Base-by-base conservation (phyloP, 2,888 invertebrate species). In the Lissocephala sabroskyi region DNA sequence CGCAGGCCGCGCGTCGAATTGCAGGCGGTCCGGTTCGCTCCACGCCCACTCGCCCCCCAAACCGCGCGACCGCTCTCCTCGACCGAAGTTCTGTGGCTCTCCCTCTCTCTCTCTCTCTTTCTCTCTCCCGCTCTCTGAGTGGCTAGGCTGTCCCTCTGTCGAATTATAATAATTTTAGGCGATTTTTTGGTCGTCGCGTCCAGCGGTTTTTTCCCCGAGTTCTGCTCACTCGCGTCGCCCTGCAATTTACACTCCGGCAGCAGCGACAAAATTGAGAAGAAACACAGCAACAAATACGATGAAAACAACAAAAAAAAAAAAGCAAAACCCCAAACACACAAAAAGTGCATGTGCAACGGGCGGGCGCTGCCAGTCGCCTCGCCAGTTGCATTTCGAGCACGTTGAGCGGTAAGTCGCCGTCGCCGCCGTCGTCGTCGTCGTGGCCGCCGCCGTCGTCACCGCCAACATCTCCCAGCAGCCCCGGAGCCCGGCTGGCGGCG, bases 281-380 rank as follows among this genome's bases (percentile, higher is more conserved):
- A 32, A 39, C 41, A 17, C 26, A 14, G 33, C 41, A 42, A 29
- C 41, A 43, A 29, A 54, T 23, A 52, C 52, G 33, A 37, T 37
- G 26, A 17, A 33, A 52, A 49, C 29, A 55, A 62, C 39, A 52
- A 41, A 39, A 49, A 56, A 41, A 59, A 39, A 29, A 47, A 41
- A 49, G 33, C 41, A 32, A 52, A 52, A 37, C n/a, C 44, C 30
- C 37, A 51, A 58, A 54, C 60, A 58, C 52, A 45, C 50, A 57
- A 67, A 79, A 79, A 79, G 64, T 79, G 79, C 80, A 79, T 80
- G 79, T 79, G 79, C 79, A 79, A 79, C 77, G 80, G 65, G 62
- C 60, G 64, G 66, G 65, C 62, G 66, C 62, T 64, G 46, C 46
- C 37, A 37, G 37, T 63, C 63, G 57, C 51, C 52, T 54, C 52